Percentiles rank a stretch among this genome's conserved stretches.
Conservation (phyloP, 37 sponge, comb jelly and placozoan species). For the Hexactinellida sp. region DNA sequence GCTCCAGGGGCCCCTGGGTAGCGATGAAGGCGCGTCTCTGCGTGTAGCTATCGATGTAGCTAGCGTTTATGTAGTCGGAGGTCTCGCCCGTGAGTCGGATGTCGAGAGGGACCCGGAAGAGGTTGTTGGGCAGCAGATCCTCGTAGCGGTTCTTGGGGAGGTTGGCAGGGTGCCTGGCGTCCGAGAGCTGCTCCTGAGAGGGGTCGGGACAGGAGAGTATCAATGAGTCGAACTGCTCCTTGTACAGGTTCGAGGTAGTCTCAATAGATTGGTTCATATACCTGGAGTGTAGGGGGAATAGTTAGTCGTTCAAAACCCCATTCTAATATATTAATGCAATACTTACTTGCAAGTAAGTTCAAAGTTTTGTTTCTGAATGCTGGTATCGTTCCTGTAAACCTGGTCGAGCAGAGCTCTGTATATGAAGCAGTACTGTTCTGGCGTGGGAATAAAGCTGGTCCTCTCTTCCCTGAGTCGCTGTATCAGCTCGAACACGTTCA, state of each 20-base stretch:
- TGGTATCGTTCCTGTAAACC: background rate
- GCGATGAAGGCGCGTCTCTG: slow-evolving; percentile 18
- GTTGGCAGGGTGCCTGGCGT: slow-evolving; percentile 1
- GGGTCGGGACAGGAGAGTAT: background rate
- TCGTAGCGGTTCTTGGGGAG: background rate
- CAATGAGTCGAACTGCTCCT: background rate
- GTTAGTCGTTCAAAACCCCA: too few relatives aligned
- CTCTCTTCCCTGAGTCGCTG: background rate
- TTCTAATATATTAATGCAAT: too few relatives aligned
- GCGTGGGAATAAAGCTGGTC: background rate
- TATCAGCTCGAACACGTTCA: slow-evolving; percentile 8
- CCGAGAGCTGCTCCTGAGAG: background rate
- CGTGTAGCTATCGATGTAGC: slow-evolving; percentile 13
- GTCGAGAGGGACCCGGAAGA: background rate
- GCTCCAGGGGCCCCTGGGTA: slow-evolving; percentile 11
- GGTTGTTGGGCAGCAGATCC: background rate
- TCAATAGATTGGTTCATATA: background rate
- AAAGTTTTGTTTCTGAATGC: background rate
- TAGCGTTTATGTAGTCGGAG: slow-evolving; percentile 27
- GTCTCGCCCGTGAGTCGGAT: background rate
- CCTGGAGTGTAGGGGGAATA: background rate
- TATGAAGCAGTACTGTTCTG: background rate
- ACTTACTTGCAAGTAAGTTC: background rate
- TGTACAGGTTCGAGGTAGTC: background rate
- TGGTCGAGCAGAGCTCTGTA: background rate